Evolutionary conservation across 2,888 invertebrate species (phyloP).

Genomic region (Atherix ibis): DNA sequence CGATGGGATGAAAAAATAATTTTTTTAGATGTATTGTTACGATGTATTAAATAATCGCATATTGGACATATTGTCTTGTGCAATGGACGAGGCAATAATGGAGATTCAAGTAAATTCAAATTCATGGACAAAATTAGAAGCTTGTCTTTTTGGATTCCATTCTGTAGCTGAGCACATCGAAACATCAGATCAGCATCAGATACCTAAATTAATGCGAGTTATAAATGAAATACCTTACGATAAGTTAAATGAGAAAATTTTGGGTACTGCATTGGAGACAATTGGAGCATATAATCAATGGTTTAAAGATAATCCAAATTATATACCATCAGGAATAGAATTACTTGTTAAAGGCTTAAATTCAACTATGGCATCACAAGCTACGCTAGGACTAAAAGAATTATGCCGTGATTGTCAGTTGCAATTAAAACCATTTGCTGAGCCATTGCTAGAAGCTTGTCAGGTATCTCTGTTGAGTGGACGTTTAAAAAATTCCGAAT

Average conservation of each 20-base stretch:
- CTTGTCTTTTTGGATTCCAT: conserved; percentile 48
- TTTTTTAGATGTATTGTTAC: conserved; percentile 64
- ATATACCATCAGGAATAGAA: conserved; percentile 50
- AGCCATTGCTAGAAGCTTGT: conserved; percentile 56
- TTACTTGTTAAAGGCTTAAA: conserved; percentile 50
- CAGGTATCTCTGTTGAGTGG: conserved; percentile 42
- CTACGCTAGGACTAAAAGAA: conserved; percentile 79
- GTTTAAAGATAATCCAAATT: conserved; percentile 56
- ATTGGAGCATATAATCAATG: conserved; percentile 76
- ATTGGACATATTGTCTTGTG: conserved; percentile 49
- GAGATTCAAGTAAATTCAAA: conserved; percentile 28
- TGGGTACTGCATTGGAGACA: conserved; percentile 59
- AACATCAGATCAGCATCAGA: conserved; percentile 38
- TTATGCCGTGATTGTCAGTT: conserved; percentile 66
- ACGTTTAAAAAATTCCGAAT: conserved; percentile 47
- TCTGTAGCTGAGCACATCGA: conserved; percentile 47
- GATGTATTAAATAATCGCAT: conserved; percentile 62
- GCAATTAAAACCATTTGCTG: conserved; percentile 58
- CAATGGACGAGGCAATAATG: conserved; percentile 40
- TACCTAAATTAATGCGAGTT: conserved; percentile 42
- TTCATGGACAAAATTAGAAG: conserved; percentile 45
- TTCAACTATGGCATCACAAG: conserved; percentile 54
- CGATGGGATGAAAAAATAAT: too few species aligned
- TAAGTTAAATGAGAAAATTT: conserved; percentile 41
- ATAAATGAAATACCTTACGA: conserved; percentile 46